Conservation (phyloP, 2,888 invertebrate genomes). For the Agrochola macilenta region DNA sequence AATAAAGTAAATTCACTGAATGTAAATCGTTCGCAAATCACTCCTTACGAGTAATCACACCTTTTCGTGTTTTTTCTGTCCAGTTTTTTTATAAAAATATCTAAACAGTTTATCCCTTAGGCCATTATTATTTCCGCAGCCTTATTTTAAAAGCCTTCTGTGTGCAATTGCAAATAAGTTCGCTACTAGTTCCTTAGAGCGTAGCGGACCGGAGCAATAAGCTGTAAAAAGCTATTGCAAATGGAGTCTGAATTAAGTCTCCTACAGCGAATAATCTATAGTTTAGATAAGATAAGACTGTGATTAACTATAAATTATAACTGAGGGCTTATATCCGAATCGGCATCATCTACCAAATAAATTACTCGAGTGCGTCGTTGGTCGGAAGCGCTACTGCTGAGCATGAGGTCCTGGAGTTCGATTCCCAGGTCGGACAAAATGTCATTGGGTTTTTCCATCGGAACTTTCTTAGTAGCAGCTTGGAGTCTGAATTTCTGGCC, state of each 20-base stretch:
- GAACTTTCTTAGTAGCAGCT: too few relatives aligned
- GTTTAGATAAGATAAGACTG: neutral
- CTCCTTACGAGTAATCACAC: neutral
- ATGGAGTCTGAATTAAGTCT: constrained; percentile 7
- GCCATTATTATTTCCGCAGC: neutral
- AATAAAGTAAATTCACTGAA: neutral
- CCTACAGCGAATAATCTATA: neutral
- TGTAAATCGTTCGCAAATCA: neutral
- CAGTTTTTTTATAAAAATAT: neutral
- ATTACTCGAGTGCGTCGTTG: neutral
- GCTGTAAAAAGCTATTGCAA: constrained; percentile 7
- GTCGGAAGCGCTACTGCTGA: too few relatives aligned
- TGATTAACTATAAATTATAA: neutral
- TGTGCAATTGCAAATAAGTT: constrained; percentile 23
- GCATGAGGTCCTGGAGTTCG: too few relatives aligned
- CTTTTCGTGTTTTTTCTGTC: neutral
- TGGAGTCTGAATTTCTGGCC: too few relatives aligned
- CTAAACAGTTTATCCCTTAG: neutral
- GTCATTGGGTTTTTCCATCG: too few relatives aligned
- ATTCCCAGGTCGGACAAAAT: too few relatives aligned
- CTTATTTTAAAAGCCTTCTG: constrained; percentile 8
- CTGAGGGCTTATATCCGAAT: neutral
- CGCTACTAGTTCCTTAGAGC: neutral
- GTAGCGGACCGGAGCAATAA: neutral
- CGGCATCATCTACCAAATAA: neutral